A percentile compares a stretch with the other conserved stretches of the same genome.
These are phyloP conservation scores for Meriones psammophilus DNA, from an alignment of 2,797 vertebrate genomes.

Conservation along the genomic window DNA sequence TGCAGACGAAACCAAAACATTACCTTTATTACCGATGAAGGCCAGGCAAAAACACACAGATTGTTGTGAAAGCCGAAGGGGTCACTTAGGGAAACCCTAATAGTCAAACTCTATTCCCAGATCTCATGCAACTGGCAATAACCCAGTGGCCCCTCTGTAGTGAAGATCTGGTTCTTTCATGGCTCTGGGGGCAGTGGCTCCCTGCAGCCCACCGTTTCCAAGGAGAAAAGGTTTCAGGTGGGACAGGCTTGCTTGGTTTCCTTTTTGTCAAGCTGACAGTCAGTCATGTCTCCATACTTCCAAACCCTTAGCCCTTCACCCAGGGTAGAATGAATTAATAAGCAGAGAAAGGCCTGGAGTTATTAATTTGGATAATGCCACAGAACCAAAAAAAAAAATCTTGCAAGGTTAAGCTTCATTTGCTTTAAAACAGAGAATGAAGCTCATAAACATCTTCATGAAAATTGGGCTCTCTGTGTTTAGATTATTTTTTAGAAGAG, in stretches of 20 bases:
- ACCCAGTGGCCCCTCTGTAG: neutral
- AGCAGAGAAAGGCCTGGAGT: conserved; percentile 33
- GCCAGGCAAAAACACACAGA: neutral
- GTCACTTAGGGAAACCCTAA: neutral
- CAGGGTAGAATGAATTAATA: neutral
- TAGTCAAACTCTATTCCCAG: neutral
- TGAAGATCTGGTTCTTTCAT: neutral
- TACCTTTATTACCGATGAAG: conserved; percentile 65
- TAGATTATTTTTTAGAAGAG: conserved; percentile 45
- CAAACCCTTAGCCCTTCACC: neutral
- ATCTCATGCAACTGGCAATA: neutral
- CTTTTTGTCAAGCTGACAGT: neutral
- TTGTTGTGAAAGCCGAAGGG: conserved; percentile 37
- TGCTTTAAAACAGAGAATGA: conserved; percentile 13
- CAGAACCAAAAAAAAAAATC: no score
- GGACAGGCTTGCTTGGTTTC: neutral
- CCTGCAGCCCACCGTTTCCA: neutral
- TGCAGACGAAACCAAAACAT: conserved; percentile 66
- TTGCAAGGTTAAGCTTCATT: conserved; percentile 1
- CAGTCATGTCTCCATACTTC: neutral
- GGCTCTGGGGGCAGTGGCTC: neutral
- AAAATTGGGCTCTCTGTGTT: conserved; percentile 52
- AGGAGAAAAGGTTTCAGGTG: neutral
- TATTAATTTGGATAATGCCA: conserved; percentile 18
- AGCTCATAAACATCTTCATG: conserved; percentile 40